Evolutionary conservation across 2,113 vertebrate species (phyloP), one percentile per base, ranked within the genome.

Genomic region (Perca flavescens): DNA sequence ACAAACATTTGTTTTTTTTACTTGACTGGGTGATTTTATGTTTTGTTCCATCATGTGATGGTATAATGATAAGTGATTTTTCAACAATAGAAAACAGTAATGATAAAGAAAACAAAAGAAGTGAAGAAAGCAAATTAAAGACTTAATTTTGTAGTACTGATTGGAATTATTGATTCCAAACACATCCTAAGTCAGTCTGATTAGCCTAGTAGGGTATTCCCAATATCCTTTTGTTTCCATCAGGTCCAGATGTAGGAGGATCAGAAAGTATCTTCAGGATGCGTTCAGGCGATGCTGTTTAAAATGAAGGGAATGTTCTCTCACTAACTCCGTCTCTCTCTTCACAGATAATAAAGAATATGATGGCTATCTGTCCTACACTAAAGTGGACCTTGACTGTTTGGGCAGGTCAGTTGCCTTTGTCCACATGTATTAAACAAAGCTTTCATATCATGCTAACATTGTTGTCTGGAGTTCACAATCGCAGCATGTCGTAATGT

Each of bases 301-400:
- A 12, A 63, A 40, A 13, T n/a, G 19, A 36, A 36, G 16, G 28
- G 14, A 16, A 43, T 3, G 16, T 34, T 25, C 13, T 54, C 17
- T 74, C 34, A 21, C 5, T 62, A 17, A 12, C 43, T 10, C 11
- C 77, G 3, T 66, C 15, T 79, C 47, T 86, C 76, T 86, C 76
- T 25, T 67, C 31, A 53, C 82, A 94, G 93, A 94, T 75, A 98
- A 92, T 94, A 99, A 99, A 93, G 98, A 99, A 92, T 99, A 99
- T 0, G 98, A 99, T 86, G 98, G 97, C 21, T 99, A 99, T 86
- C 95, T 99, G 22, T 99, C 98, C 82, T 99, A 99, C 82, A 99
- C 98, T 91, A 99, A 99, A 96, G 98, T 99, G 93, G 98, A 99
- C 90, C 96, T 97, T 79, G 97, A 99, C 88, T 97, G 86, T 95